These are phyloP conservation scores for Agrilus planipennis DNA, from an alignment of 1,140 invertebrate genomes.

Conservation along the genomic window DNA sequence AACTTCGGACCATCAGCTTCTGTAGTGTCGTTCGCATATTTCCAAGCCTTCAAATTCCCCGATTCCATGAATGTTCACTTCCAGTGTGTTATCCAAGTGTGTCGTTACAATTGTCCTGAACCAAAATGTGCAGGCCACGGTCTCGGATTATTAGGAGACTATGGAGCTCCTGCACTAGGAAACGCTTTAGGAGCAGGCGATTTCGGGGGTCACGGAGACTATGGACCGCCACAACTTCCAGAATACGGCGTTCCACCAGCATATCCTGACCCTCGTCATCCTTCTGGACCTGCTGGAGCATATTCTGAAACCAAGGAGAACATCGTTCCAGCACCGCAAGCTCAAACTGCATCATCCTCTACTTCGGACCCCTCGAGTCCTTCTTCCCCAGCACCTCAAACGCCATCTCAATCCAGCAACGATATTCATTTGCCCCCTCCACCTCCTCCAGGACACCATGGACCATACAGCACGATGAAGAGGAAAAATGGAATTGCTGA, in stretches of 20 bases:
- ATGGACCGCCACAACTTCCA: conserved; percentile 50
- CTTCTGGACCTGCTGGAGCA: conserved; percentile 63
- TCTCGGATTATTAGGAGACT: conserved; percentile 44
- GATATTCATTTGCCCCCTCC: conserved; percentile 67
- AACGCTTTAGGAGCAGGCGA: conserved; percentile 45
- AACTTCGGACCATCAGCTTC: conserved; percentile 89
- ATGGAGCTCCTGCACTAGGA: conserved; percentile 52
- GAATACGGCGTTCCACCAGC: conserved; percentile 65
- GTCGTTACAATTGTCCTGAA: conserved; percentile 84
- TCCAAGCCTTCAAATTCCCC: conserved; percentile 94
- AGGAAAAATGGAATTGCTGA: conserved; percentile 62
- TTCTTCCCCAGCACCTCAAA: conserved; percentile 53
- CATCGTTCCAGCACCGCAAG: conserved; percentile 64
- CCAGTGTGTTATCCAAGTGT: conserved; percentile 93
- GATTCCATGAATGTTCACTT: conserved; percentile 96
- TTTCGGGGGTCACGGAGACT: conserved; percentile 59
- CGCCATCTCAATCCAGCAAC: conserved; percentile 29
- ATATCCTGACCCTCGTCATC: conserved; percentile 71
- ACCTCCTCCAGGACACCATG: conserved; percentile 61
- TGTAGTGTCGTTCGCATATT: conserved; percentile 88
- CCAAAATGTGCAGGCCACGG: conserved; percentile 66
- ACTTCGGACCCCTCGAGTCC: conserved; percentile 48
- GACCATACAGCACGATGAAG: conserved; percentile 68
- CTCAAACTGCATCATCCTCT: conserved; percentile 51
- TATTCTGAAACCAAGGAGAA: conserved; percentile 72